A percentile compares a stretch with the other conserved stretches of the same genome.
Evolutionary conservation across 2,113 vertebrate genomes (phyloP).

Genomic region (Dasyurus viverrinus): DNA sequence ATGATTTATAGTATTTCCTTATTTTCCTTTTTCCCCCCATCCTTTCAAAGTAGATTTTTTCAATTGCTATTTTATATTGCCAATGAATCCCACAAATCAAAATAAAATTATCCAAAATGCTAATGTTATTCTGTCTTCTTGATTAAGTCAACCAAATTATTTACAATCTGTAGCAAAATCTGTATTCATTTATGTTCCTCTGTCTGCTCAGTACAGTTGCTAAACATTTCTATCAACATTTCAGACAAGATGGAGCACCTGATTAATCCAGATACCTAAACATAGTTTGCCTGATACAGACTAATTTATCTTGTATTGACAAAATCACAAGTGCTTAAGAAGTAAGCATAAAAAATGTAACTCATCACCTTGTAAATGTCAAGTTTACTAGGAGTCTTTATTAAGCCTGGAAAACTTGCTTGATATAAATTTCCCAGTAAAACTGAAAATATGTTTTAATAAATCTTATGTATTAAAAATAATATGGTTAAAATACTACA

Average conservation of each 20-base stretch:
- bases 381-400: constrained; percentile 39
- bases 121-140: constrained; percentile 63
- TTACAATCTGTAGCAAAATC: constrained; percentile 70
- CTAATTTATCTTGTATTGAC: constrained; percentile 70
- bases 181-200: constrained; percentile 64
- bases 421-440: constrained; percentile 57
- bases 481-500: constrained; percentile 49
- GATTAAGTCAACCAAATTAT: constrained; percentile 68
- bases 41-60: constrained; percentile 46
- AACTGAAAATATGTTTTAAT: constrained; percentile 69
- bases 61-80: constrained; percentile 60
- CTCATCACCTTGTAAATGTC: constrained; percentile 62
- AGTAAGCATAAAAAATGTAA: constrained; percentile 63
- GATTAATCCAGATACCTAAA: constrained; percentile 73
- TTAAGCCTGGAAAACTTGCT: constrained; percentile 44
- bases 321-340: constrained; percentile 66
- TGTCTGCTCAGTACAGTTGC: constrained; percentile 54
- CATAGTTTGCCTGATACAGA: constrained; percentile 59
- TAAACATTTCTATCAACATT: constrained; percentile 73
- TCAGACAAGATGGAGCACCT: constrained; percentile 56
- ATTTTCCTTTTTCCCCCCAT: background rate
- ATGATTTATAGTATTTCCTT: constrained; percentile 24
- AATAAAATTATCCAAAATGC: constrained; percentile 69
- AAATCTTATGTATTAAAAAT: constrained; percentile 66
- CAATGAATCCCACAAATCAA: constrained; percentile 61